Conservation (phyloP, 2,888 invertebrate species). For the Pseudococcus viburni region DNA sequence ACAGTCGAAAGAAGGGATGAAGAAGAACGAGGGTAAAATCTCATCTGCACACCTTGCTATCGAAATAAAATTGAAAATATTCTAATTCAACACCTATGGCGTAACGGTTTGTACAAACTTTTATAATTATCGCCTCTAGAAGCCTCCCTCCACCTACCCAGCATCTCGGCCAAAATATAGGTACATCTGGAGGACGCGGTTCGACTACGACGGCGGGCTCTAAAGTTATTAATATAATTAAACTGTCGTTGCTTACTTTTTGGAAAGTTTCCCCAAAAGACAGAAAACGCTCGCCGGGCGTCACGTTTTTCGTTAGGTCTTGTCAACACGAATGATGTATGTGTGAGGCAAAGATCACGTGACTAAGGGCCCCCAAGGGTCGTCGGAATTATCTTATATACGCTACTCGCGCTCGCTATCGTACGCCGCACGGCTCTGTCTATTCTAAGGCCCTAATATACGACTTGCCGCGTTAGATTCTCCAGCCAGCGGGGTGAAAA, state of each 20-base stretch:
- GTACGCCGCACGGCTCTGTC: constrained; percentile 26
- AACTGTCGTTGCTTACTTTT: constrained; percentile 60
- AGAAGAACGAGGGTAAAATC: too few species aligned
- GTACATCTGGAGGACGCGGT: too few species aligned
- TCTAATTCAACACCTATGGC: neutral
- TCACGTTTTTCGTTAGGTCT: constrained; percentile 64
- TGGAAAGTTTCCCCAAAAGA: constrained; percentile 61
- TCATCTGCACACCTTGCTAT: too few species aligned
- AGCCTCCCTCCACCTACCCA: too few species aligned
- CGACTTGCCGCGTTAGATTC: neutral
- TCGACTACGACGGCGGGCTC: too few species aligned
- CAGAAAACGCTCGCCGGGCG: constrained; percentile 60
- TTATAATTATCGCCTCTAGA: constrained; percentile 5
- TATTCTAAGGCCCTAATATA: constrained; percentile 33
- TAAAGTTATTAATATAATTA: constrained; percentile 65
- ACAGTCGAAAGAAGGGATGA: too few species aligned
- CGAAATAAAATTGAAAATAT: neutral
- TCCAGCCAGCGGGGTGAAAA: constrained; percentile 31
- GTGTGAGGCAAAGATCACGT: constrained; percentile 63
- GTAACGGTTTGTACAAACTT: constrained; percentile 42
- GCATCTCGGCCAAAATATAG: too few species aligned
- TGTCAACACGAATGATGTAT: constrained; percentile 65
- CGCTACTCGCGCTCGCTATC: neutral
- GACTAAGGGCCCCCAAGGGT: constrained; percentile 63
- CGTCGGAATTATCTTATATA: constrained; percentile 59